Percentiles rank a stretch among this genome's conserved stretches.
Conservation (phyloP, 1,140 invertebrate species). For the Drusus annulatus region DNA sequence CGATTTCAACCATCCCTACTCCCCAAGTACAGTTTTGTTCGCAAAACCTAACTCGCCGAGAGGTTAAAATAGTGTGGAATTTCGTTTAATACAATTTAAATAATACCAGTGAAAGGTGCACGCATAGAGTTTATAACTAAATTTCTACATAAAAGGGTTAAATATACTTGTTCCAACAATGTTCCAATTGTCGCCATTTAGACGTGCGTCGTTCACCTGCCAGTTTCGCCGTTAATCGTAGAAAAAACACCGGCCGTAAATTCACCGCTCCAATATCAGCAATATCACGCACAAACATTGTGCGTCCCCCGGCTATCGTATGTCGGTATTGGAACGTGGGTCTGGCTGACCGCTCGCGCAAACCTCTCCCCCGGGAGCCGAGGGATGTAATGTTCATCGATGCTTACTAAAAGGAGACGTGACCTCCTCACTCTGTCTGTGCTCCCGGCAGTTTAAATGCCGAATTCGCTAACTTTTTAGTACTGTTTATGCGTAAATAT, state of each 20-base stretch:
- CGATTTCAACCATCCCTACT: too few species aligned
- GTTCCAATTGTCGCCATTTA: too few species aligned
- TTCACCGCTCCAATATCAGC: background rate
- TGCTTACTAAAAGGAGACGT: slow-evolving; percentile 46
- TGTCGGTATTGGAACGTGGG: slow-evolving; percentile 48
- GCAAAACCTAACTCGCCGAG: too few species aligned
- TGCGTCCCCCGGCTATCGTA: slow-evolving; percentile 52
- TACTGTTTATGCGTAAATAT: too few species aligned
- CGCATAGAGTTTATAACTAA: too few species aligned
- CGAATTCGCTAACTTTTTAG: background rate
- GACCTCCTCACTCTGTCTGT: slow-evolving; percentile 29
- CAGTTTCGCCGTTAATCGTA: background rate
- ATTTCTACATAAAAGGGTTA: too few species aligned
- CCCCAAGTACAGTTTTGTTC: too few species aligned
- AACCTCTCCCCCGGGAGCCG: slow-evolving; percentile 38
- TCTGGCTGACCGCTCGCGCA: slow-evolving; percentile 49
- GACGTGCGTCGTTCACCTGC: too few species aligned
- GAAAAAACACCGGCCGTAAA: slow-evolving; percentile 9
- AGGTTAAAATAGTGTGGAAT: too few species aligned
- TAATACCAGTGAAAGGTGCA: too few species aligned
- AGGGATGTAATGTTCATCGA: slow-evolving; percentile 34
- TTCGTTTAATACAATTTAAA: too few species aligned
- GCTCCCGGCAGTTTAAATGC: slow-evolving; percentile 6
- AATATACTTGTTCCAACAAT: too few species aligned
- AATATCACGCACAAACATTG: slow-evolving; percentile 35